Conservation (phyloP, 1,140 invertebrate species). For the Meloidogyne hapla region DNA sequence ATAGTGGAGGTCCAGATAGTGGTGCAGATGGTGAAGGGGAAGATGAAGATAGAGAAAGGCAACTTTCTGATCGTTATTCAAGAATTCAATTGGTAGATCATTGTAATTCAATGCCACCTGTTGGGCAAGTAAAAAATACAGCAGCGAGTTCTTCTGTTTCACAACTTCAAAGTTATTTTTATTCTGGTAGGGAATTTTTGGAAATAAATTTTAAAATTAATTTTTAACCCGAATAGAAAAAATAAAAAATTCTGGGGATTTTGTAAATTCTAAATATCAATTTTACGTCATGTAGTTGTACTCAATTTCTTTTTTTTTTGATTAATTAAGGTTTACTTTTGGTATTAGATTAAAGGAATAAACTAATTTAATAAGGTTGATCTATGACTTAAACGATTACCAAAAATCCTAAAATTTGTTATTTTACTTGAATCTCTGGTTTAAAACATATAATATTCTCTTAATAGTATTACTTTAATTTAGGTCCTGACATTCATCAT, state of each 20-base stretch:
- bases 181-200: neutral
- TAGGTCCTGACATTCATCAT: neutral
- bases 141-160: neutral
- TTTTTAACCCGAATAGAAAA: too few relatives aligned
- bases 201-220: too few relatives aligned
- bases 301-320: too few relatives aligned
- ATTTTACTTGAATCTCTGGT: too few relatives aligned
- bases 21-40: slow-evolving; percentile 16
- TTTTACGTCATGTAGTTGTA: too few relatives aligned
- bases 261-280: too few relatives aligned
- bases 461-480: neutral
- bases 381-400: too few relatives aligned
- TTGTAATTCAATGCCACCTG: neutral
- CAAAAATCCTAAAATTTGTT: slow-evolving; percentile 18
- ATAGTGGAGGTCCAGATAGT: slow-evolving; percentile 16
- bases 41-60: slow-evolving; percentile 16
- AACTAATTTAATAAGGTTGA: too few relatives aligned
- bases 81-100: slow-evolving; percentile 26
- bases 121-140: neutral
- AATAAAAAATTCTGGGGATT: too few relatives aligned
- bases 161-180: neutral
- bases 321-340: too few relatives aligned
- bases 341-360: too few relatives aligned
- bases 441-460: neutral
- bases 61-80: slow-evolving; percentile 28